Base-by-base conservation (phyloP, 1,140 invertebrate species). In the Musca vetustissima region DNA sequence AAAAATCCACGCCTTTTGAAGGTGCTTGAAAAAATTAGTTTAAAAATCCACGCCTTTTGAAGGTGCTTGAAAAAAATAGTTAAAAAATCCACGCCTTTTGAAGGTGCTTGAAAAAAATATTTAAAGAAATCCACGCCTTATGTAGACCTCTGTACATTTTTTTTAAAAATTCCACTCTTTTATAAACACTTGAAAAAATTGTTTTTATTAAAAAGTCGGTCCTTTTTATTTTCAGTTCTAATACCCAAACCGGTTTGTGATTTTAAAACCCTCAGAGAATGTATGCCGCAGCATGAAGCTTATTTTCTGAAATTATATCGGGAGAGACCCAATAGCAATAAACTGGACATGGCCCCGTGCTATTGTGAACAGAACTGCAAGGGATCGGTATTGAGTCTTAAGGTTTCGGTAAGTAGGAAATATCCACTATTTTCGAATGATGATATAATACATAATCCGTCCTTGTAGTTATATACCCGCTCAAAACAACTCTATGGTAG, bases 341-440 rank as follows among this genome's bases (percentile, higher is more conserved):
- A 59, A 66, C 52, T 11, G 67, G 69, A 67, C 32, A 69, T 68
- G 4, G 47, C 69, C 4, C 17, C 48, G 0, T 79, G 77, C n/a
- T 67, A 66, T 49, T 79, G 77, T 50, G 73, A 79, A 28, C 77
- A 75, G 6, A 78, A 73, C 52, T 79, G 77, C 8, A 59, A 69
- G 1, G 77, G 79, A 65, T 70, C 76, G 1, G 73, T 76, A 0
- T 65, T 79, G 7, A 74, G 70, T 17, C 65, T 72, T 1, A 67
- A 66, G 11, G 72, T 74, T 3, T 19, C 68, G 8, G 76, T 75
- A 70, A 17, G 57, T 61, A 1, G 4, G 50, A 21, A 53, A 53
- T 22, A 0, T 4, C 1, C 11, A 53, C 3, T 9, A 13, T 49
- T 49, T 49, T 11, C 11, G 15, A 48, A 48, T 13, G 14, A 15